A percentile compares a stretch with the other conserved stretches of the same genome.
These are phyloP conservation scores for Rhinolophus sinicus DNA, from an alignment of 2,113 vertebrate species.

Conservation along the genomic window DNA sequence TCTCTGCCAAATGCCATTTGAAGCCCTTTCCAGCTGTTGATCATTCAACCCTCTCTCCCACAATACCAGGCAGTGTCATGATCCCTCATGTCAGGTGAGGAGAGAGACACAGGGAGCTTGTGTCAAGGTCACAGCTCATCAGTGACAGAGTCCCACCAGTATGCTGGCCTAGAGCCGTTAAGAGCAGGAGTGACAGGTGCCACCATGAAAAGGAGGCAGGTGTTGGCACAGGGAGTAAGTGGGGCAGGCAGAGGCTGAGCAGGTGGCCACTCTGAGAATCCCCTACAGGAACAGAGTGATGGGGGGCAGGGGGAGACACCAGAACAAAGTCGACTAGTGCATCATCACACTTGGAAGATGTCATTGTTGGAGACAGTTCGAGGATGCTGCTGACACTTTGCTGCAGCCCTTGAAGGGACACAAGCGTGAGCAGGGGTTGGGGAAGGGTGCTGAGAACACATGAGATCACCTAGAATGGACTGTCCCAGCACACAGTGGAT, in stretches of 20 bases:
- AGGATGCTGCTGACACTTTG: background rate
- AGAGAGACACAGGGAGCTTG: background rate
- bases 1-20: background rate
- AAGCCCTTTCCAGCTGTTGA: background rate
- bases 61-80: accelerated
- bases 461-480: background rate
- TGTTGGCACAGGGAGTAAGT: background rate
- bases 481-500: background rate
- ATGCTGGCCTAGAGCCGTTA: background rate
- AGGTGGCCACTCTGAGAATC: background rate
- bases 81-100: background rate
- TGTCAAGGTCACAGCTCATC: background rate
- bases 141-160: background rate
- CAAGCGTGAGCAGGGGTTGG: background rate
- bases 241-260: background rate
- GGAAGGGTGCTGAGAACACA: too few relatives aligned
- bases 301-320: background rate
- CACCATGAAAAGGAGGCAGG: background rate
- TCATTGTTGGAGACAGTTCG: background rate
- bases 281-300: background rate
- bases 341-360: background rate
- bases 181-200: background rate
- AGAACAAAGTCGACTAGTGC: background rate
- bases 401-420: background rate
- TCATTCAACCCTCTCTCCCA: background rate